These are phyloP conservation scores for Hololepta plana DNA, from an alignment of 2,888 invertebrate genomes.

Conservation along the genomic window DNA sequence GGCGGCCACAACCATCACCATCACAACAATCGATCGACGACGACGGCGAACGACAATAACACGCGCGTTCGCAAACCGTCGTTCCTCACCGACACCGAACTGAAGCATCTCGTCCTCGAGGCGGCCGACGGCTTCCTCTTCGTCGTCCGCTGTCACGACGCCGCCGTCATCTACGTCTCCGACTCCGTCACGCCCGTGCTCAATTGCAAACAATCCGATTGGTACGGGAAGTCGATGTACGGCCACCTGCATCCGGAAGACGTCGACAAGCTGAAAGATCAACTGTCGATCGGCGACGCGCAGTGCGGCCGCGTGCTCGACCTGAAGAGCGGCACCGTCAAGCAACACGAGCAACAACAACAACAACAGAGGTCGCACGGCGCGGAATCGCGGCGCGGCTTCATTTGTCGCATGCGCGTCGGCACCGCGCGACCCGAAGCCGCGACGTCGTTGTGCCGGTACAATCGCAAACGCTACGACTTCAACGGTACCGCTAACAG, in stretches of 20 bases:
- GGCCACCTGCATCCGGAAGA: slow-evolving; percentile 91
- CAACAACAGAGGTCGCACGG: slow-evolving; percentile 44
- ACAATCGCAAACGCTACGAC: slow-evolving; percentile 94
- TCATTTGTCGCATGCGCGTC: slow-evolving; percentile 90
- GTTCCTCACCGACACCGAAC: slow-evolving; percentile 87
- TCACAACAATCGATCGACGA: slow-evolving; percentile 90
- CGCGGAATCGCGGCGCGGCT: slow-evolving; percentile 90
- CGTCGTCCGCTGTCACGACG: slow-evolving; percentile 84
- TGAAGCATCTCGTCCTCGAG: slow-evolving; percentile 89
- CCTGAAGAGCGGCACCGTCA: slow-evolving; percentile 93
- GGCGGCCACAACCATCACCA: too few species aligned
- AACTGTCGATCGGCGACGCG: slow-evolving; percentile 81
- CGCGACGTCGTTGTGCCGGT: too few species aligned
- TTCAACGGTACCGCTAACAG: slow-evolving; percentile 61
- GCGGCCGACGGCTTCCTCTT: slow-evolving; percentile 95
- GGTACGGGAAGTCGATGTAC: slow-evolving; percentile 81
- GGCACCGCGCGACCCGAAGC: slow-evolving; percentile 52
- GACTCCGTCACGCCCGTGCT: slow-evolving; percentile 83
- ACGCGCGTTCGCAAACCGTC: slow-evolving; percentile 86
- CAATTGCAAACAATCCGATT: slow-evolving; percentile 49
- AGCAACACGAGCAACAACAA: slow-evolving; percentile 52
- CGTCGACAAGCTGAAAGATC: slow-evolving; percentile 81
- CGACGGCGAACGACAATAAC: slow-evolving; percentile 89
- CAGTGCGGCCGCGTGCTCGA: slow-evolving; percentile 82
- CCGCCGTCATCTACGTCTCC: slow-evolving; percentile 83